Percentiles rank a stretch among this genome's conserved stretches.
phyloP scores from a whole-genome alignment of 2,888 invertebrate genomes.

The Lordiphosa andalusiaca region DNA sequence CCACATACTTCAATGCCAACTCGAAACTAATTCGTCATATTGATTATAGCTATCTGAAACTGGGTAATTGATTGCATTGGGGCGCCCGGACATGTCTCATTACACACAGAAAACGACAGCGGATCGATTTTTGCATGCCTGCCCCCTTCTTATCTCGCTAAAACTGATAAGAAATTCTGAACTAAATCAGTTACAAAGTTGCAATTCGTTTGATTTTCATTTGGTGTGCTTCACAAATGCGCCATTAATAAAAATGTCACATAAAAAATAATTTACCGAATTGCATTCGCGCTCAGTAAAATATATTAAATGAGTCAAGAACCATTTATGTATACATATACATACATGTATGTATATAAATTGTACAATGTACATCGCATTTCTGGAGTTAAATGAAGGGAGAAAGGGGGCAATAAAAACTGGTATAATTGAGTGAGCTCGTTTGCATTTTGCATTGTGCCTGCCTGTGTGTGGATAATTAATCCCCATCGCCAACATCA shows the following conservation, averaged over 20 bases:
- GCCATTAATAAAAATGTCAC: conserved; percentile 24
- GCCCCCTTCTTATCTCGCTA: conserved; percentile 28
- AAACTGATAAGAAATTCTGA: conserved; percentile 25
- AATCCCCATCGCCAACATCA: conserved; percentile 44
- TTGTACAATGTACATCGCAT: too few relatives aligned
- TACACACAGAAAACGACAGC: conserved; percentile 51
- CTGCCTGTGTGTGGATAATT: conserved; percentile 47
- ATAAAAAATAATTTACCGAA: conserved; percentile 21
- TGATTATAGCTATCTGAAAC: conserved; percentile 56
- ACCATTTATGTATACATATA: conserved; percentile 8
- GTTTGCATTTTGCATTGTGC: conserved; percentile 25
- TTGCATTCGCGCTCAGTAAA: conserved; percentile 17
- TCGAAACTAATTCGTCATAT: conserved; percentile 22
- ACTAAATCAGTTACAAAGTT: conserved; percentile 25
- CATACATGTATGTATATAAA: too few relatives aligned
- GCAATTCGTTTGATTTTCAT: conserved; percentile 23
- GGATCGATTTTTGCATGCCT: conserved; percentile 73
- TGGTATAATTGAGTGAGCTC: conserved; percentile 48
- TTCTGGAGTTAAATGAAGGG: conserved; percentile 13
- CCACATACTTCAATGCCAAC: too few relatives aligned
- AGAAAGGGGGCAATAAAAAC: conserved; percentile 47
- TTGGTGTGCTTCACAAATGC: conserved; percentile 5
- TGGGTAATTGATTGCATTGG: conserved; percentile 64
- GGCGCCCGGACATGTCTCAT: conserved; percentile 47
- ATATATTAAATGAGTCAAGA: conserved; percentile 21